Percentiles rank a stretch among this genome's conserved stretches.
Evolutionary conservation across 2,113 vertebrate genomes (phyloP).

Genomic region (Tachysurus fulvidraco): DNA sequence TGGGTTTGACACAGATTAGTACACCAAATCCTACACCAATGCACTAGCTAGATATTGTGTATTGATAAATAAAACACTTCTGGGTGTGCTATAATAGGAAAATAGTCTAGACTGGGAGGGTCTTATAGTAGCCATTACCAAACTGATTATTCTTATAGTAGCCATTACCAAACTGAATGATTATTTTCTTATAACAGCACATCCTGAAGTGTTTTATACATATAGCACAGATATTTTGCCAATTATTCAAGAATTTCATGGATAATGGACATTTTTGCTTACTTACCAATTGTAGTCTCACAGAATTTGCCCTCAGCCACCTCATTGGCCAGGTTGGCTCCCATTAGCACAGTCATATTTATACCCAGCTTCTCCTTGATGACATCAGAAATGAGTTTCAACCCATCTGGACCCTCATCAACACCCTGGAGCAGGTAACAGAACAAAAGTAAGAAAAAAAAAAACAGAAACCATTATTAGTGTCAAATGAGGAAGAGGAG

Average conservation of each 20-base stretch:
- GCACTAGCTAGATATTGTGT: too few species aligned
- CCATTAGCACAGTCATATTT: constrained; percentile 90
- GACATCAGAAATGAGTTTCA: constrained; percentile 94
- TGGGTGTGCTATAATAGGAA: too few species aligned
- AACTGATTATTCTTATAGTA: too few species aligned
- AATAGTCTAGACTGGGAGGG: not conserved
- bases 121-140: not conserved
- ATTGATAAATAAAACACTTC: not conserved
- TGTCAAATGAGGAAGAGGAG: not conserved
- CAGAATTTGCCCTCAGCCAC: constrained; percentile 97
- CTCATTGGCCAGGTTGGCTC: constrained; percentile 94
- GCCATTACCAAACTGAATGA: not conserved
- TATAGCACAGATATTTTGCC: not conserved
- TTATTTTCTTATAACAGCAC: not conserved
- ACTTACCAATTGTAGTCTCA: constrained; percentile 93
- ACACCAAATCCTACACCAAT: not conserved
- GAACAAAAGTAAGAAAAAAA: not conserved
- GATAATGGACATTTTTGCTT: not conserved
- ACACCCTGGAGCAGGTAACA: constrained; percentile 78
- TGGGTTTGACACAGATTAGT: not conserved
- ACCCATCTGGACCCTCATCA: constrained; percentile 87
- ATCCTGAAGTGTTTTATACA: not conserved
- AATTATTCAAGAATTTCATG: not conserved
- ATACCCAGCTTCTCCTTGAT: constrained; percentile 85
- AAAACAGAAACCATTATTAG: not conserved